Percentiles rank a stretch among this genome's conserved stretches.
Evolutionary conservation across 2,113 vertebrate species (phyloP).

Genomic region (Scopus umbretta): DNA sequence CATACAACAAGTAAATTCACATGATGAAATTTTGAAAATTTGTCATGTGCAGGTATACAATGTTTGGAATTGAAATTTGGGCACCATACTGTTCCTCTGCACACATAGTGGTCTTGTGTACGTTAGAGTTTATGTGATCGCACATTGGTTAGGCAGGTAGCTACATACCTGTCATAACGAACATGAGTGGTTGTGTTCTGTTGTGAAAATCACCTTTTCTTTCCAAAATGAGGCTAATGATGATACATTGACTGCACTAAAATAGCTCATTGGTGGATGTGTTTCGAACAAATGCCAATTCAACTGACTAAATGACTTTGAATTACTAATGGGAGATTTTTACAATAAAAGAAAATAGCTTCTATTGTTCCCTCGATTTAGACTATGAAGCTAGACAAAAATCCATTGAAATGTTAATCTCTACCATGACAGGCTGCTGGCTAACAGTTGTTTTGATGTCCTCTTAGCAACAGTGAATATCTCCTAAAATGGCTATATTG

Average conservation of each 20-base stretch:
- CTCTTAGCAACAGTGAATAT: background rate
- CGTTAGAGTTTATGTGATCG: background rate
- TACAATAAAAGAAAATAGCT: background rate
- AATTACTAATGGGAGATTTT: slow-evolving; percentile 4
- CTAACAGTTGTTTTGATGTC: background rate
- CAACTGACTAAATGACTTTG: background rate
- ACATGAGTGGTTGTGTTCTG: background rate
- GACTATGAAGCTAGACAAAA: background rate
- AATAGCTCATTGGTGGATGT: background rate
- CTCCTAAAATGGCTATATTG: background rate
- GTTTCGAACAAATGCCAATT: background rate
- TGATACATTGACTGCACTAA: background rate
- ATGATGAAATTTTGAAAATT: background rate
- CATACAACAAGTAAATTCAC: background rate
- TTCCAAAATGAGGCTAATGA: background rate
- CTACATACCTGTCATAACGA: background rate
- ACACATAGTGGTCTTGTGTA: background rate
- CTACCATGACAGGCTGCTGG: background rate
- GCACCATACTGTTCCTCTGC: background rate
- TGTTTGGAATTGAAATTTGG: background rate
- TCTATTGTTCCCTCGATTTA: background rate
- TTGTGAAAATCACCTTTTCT: background rate
- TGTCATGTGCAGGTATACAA: background rate
- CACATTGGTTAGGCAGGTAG: background rate
- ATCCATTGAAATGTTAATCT: background rate